Evolutionary conservation across 2,888 invertebrate genomes (phyloP), one percentile per base, ranked within the genome.

Genomic region (Zaprionus lineosus): DNA sequence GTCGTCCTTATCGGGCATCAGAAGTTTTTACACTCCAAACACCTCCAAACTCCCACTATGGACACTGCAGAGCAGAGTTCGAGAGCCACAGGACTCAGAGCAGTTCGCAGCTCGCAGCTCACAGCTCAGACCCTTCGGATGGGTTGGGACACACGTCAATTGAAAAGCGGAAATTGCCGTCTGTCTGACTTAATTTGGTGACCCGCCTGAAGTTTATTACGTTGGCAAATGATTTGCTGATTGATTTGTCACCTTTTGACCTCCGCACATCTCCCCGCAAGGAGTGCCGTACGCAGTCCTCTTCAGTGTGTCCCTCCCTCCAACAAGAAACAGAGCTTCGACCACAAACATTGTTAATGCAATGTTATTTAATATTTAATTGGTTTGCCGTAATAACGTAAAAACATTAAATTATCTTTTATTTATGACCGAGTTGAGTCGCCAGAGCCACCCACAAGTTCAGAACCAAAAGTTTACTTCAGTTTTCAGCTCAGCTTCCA

Each of bases 361-460:
- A 72, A 53, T 53, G 62, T 59, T 65, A 57, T 65, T 85, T 59
- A 79, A 85, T 75, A 79, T 85, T 81, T 83, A 83, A 79, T 81
- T 83, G 67, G 62, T 69, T 67, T 39, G 66, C 76, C 85, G 76
- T 81, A 81, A 81, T 83, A 83, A 81, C 73, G 76, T 81, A 73
- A 81, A 83, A 85, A 85, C 77, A 85, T 85, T 85, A 81, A 83
- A 76, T 67, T 73, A 85, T 81, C 52, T 76, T 61, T 83, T 85
- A 81, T 81, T 81, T 76, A 85, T 85, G 46, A 53, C 15, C 46
- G 12, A 36, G 41, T 33, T 36, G 14, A 37, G 31, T 19, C n/a
- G 24, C 5, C 59, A 7, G 14, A 33, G 19, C 18, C 40, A 43
- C 3, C 51, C 18, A 34, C 52, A 48, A 21, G n/a, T 29, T 40